Conservation (phyloP, 1,140 invertebrate species). For the Vanessa atalanta region DNA sequence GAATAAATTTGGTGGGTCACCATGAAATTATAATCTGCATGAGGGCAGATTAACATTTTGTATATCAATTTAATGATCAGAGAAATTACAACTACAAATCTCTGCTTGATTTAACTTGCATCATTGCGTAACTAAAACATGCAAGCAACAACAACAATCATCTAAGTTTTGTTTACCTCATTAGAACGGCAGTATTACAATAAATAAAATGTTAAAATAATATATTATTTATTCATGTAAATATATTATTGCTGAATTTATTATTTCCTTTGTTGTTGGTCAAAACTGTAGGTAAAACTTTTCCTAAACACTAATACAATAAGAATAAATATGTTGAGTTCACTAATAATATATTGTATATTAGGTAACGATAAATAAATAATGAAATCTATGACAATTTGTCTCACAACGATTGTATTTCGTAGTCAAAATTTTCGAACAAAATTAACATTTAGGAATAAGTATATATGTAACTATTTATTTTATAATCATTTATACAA, state of each 20-base stretch:
- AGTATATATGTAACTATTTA: neutral
- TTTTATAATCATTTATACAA: neutral
- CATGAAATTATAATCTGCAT: neutral
- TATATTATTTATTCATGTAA: neutral
- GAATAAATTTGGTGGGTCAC: neutral
- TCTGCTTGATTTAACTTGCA: conserved; percentile 5
- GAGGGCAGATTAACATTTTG: conserved; percentile 5
- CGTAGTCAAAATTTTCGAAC: neutral
- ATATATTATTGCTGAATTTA: conserved; percentile 2
- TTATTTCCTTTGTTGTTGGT: neutral
- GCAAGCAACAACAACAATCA: neutral
- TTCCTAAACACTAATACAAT: neutral
- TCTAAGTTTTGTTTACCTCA: conserved; percentile 4
- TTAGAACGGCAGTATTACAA: neutral
- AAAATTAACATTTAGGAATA: conserved; percentile 2
- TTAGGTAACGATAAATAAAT: neutral
- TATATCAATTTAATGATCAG: neutral
- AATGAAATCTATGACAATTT: neutral
- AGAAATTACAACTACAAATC: neutral
- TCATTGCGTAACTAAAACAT: neutral
- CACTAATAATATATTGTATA: conserved; percentile 6
- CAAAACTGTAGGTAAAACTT: conserved; percentile 5
- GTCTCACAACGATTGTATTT: conserved; percentile 5
- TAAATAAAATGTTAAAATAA: neutral
- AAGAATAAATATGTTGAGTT: conserved; percentile 3